Evolutionary conservation across 2,797 vertebrate species (phyloP).

Genomic region (Neomorphus geoffroyi): DNA sequence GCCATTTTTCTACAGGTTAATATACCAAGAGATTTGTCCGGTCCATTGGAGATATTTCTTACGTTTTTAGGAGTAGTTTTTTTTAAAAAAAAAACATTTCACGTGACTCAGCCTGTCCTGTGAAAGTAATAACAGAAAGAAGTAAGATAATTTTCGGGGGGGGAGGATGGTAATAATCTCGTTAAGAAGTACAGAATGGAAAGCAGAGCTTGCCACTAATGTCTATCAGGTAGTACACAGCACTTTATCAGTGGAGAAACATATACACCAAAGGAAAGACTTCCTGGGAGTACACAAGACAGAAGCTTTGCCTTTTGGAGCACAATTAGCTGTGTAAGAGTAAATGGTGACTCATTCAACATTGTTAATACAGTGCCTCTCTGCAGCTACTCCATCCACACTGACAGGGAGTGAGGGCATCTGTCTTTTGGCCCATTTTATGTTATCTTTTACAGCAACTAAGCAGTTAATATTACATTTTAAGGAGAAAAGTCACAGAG

Average conservation of each 20-base stretch:
- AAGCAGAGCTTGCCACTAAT: background rate
- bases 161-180: background rate
- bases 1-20: background rate
- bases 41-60: background rate
- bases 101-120: background rate
- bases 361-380: background rate
- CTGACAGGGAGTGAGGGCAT: background rate
- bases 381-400: background rate
- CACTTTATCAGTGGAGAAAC: background rate
- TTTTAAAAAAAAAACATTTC: background rate
- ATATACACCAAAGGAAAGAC: background rate
- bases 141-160: background rate
- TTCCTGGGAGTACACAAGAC: background rate
- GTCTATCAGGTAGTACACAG: rapidly evolving
- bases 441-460: background rate
- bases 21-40: background rate
- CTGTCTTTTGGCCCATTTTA: background rate
- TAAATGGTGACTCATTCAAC: background rate
- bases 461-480: background rate
- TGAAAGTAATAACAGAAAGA: background rate
- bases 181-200: background rate
- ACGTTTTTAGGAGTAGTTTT: background rate
- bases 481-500: background rate
- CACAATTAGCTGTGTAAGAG: background rate
- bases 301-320: background rate